Conservation (phyloP, 2,797 vertebrate genomes). For the Philypnodon macrostomus region DNA sequence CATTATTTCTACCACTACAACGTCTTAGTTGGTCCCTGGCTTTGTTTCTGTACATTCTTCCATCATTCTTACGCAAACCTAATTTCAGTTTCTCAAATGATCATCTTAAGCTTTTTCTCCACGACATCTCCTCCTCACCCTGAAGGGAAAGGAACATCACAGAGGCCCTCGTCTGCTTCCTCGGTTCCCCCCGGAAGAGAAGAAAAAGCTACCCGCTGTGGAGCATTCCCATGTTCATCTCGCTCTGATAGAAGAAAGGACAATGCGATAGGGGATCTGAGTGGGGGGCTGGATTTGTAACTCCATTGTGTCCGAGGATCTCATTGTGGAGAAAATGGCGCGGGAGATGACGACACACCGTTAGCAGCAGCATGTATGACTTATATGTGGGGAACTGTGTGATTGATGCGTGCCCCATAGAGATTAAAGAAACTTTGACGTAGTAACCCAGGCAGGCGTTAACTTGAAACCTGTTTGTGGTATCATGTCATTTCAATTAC, state of each 20-base stretch:
- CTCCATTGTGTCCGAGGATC: constrained; percentile 70
- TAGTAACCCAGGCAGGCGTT: constrained; percentile 53
- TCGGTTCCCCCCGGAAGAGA: constrained; percentile 73
- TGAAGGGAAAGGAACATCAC: constrained; percentile 77
- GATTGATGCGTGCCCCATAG: constrained; percentile 58
- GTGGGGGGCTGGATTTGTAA: constrained; percentile 48
- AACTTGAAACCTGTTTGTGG: constrained; percentile 59
- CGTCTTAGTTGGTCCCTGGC: constrained; percentile 53
- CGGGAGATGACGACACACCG: constrained; percentile 70
- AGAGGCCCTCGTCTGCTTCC: constrained; percentile 71
- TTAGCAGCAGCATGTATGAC: constrained; percentile 63
- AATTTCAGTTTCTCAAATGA: constrained; percentile 74
- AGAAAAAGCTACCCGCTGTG: constrained; percentile 76
- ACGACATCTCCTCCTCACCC: constrained; percentile 76
- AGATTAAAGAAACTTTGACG: constrained; percentile 60
- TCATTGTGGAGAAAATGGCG: constrained; percentile 57
- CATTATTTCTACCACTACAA: constrained; percentile 39
- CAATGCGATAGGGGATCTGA: constrained; percentile 58
- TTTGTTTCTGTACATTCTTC: constrained; percentile 44
- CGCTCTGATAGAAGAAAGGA: constrained; percentile 67
- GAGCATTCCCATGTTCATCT: constrained; percentile 75
- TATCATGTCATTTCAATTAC: no score
- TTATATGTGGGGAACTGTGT: constrained; percentile 53
- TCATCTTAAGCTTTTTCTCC: constrained; percentile 76
- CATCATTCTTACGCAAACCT: constrained; percentile 51